Base-by-base conservation (phyloP, 2,797 vertebrate genomes). In the Erpetoichthys calabaricus region DNA sequence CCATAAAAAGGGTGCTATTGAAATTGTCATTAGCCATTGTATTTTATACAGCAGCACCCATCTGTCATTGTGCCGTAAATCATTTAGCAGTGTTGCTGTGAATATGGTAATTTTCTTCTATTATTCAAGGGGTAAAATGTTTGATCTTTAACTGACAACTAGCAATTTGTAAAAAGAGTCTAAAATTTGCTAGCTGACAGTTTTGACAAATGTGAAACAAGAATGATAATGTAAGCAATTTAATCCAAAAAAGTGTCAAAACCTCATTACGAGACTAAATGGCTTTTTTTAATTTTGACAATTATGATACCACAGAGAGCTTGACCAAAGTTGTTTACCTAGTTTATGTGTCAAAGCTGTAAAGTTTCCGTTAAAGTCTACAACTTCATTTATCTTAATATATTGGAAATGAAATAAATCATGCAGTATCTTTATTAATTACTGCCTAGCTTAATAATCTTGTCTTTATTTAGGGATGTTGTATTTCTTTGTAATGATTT, bases 101-200 rank as follows among this genome's bases (percentile, higher is more conserved):
- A 55, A 63, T 63, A 63, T 59, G 55, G 55, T 63, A 63, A 63
- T 63, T 63, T 57, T 57, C 55, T 63, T 63, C 57, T 57, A 63
- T 63, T 53, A 57, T 59, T 61, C 59, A 63, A 63, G 58, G 9
- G 56, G 62, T 56, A 46, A 63, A 59, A 57, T 42, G 62, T 51
- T 52, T 63, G 62, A 63, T 63, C 62, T 60, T 60, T 57, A 60
- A 63, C 55, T 63, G 62, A 63, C 61, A 63, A 55, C 55, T 42
- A 53, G 58, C 56, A 56, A 63, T 63, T 63, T 63, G 53, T 44
- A 52, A 5, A 56, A 57, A 57, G 25, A 63, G 45, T 6, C 7
- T 57, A 41, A 5, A 59, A 60, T 54, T 45, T 57, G 62, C 41
- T 41, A 53, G 44, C 6, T 50, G 51, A 56, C 3, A 45, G 49